phyloP scores from a whole-genome alignment of 2,113 vertebrate genomes.

The Mellivora capensis region DNA sequence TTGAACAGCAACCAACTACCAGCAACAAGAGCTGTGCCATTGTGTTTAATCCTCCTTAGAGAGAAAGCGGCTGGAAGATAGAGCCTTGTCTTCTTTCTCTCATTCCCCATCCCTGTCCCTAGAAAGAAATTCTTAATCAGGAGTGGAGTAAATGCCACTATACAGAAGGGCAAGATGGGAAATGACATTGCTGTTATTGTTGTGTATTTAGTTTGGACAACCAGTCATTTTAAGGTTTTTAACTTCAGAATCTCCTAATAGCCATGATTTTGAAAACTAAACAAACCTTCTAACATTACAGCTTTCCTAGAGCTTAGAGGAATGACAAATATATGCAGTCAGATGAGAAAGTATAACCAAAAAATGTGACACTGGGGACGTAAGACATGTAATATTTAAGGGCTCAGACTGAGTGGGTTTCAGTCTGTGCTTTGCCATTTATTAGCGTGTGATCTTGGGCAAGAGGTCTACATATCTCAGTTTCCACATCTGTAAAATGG shows the following conservation, averaged over 20 bases:
- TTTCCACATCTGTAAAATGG: neutral
- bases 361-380: neutral
- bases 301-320: neutral
- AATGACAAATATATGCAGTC: neutral
- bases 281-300: neutral
- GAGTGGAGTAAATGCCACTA: neutral
- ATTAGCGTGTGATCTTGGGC: neutral
- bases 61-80: neutral
- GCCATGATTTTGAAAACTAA: neutral
- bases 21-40: neutral
- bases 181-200: neutral
- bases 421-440: neutral
- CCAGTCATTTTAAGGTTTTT: neutral
- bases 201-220: neutral
- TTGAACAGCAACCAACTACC: neutral
- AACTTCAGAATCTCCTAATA: slow-evolving; percentile 2
- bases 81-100: neutral
- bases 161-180: neutral
- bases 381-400: neutral
- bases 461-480: neutral
- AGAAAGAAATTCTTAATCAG: neutral
- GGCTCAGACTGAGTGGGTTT: neutral
- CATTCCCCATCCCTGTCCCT: neutral
- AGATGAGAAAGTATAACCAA: neutral
- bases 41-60: neutral